Percentiles rank a stretch among this genome's conserved stretches.
Evolutionary conservation across 2,797 vertebrate genomes (phyloP).

Genomic region (Setipinna tenuifilis): DNA sequence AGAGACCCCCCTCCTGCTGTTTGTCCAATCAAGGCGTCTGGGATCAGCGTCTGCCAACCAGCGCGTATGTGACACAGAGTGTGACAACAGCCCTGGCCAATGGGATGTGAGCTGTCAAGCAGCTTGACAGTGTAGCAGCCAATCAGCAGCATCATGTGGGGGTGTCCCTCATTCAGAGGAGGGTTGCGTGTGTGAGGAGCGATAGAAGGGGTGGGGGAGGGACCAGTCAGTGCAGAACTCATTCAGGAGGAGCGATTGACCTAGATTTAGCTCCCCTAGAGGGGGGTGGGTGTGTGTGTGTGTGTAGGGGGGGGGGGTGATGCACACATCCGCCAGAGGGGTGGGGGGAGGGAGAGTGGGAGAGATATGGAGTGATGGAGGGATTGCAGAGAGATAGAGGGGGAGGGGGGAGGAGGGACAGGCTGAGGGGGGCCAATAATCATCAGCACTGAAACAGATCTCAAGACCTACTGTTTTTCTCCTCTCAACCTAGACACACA

Average conservation of each 20-base stretch:
- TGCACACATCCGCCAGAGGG: conserved; percentile 75
- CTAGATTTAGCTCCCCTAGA: conserved; percentile 78
- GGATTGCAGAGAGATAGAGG: conserved; percentile 34
- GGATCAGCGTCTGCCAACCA: conserved; percentile 65
- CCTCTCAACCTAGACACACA: conserved; percentile 42
- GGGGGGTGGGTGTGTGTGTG: conserved; percentile 58
- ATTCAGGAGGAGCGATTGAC: conserved; percentile 83
- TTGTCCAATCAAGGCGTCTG: conserved; percentile 70
- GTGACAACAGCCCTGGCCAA: conserved; percentile 65
- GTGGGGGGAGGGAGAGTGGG: conserved; percentile 50
- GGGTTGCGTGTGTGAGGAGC: conserved; percentile 64
- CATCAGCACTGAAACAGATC: conserved; percentile 60
- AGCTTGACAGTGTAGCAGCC: conserved; percentile 63
- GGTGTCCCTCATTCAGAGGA: conserved; percentile 74
- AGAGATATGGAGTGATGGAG: conserved; percentile 19
- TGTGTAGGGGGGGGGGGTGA: conserved; percentile 60
- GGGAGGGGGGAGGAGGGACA: conserved; percentile 42
- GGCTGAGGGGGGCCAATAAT: conserved; percentile 56
- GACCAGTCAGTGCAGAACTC: conserved; percentile 75
- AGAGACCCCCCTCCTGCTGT: conserved; percentile 69
- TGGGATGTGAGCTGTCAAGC: conserved; percentile 57
- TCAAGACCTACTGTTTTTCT: conserved; percentile 51
- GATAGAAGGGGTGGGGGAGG: conserved; percentile 63
- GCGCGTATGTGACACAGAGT: conserved; percentile 58
- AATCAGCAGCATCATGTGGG: conserved; percentile 70